Base-by-base conservation (phyloP, 1,140 invertebrate genomes). In the Scaptomyza pallida region DNA sequence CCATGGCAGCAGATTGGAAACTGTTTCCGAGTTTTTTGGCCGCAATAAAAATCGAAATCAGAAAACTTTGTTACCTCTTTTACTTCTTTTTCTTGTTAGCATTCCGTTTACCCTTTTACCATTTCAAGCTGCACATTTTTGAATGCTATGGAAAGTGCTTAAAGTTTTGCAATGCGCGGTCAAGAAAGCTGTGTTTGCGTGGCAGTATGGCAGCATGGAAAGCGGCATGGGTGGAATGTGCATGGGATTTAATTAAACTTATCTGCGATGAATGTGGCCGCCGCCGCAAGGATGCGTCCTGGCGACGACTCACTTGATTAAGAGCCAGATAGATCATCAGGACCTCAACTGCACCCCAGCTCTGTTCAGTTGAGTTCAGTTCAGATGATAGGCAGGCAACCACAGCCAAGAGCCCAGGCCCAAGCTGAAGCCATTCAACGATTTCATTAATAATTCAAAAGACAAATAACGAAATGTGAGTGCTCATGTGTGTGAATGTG, bases 31-130 rank as follows among this genome's bases (percentile, higher is more conserved):
- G 15, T 60, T 83, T 75, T 82, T 70, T 68, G 41, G 65, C 30
- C 48, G 70, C 74, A 85, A 85, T 86, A 86, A 85, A 85, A 85
- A 85, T 85, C 69, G 81, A 85, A 86, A 85, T 85, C 81, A 64
- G 61, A 52, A 81, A 85, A 85, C 62, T 86, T 85, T 77, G 69
- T 72, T 71, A 63, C 69, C 30, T 37, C 51, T 65, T 19, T 33
- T 13, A 23, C 44, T 50, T 26, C 19, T 37, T 19, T 54, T 63
- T 48, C 35, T 16, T 13, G 10, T n/a, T 52, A 35, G n/a, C 12
- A 2, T 13, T 44, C 26, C 23, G 21, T 47, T 23, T 37, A n/a
- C 4, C 12, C 33, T 37, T 13, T 47, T 60, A 13, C 44, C 45
- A 12, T 56, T 54, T 55, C 52, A 26, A 16, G 19, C n/a, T n/a